phyloP scores from a whole-genome alignment of 30 jellyfish, hydroid and myxozoan species.

The Nemopilema nomurai region DNA sequence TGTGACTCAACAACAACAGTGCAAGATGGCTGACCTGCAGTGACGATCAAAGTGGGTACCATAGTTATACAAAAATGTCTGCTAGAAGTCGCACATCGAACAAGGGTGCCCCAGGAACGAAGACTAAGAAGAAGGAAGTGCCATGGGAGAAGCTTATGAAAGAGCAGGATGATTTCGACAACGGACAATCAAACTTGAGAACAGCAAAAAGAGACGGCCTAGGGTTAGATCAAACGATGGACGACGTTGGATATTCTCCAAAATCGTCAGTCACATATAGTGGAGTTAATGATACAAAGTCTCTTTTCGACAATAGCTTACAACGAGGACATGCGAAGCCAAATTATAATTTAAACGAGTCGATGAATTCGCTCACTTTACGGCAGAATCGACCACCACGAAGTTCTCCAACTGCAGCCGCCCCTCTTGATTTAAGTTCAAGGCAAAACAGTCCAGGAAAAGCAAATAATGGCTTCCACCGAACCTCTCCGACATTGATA shows the following conservation, averaged over 20 bases:
- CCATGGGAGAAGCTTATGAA: constrained; percentile 65
- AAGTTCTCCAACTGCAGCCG: constrained; percentile 41
- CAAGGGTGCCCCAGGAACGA: constrained; percentile 16
- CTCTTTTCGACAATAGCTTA: constrained; percentile 27
- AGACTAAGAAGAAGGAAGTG: constrained; percentile 39
- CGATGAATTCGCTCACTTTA: constrained; percentile 34
- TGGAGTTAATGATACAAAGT: constrained; percentile 55
- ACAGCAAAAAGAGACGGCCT: constrained; percentile 18
- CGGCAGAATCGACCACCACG: constrained; percentile 36
- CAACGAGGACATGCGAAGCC: constrained; percentile 46
- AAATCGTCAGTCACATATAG: constrained; percentile 55
- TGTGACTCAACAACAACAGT: constrained; percentile 29
- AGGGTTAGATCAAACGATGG: constrained; percentile 16
- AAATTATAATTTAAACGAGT: constrained; percentile 39
- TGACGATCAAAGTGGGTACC: background rate
- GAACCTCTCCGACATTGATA: constrained; percentile 66
- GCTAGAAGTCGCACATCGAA: constrained; percentile 40
- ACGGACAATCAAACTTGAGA: constrained; percentile 30
- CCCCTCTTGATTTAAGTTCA: background rate
- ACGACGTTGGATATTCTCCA: constrained; percentile 47
- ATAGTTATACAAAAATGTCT: constrained; percentile 20
- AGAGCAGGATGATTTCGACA: constrained; percentile 24
- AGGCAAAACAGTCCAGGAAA: constrained; percentile 29
- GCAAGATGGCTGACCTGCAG: constrained; percentile 34
- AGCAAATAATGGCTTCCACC: constrained; percentile 53